Base-by-base conservation (phyloP, 2,888 invertebrate species). In the Dorcus parallelipipedus region DNA sequence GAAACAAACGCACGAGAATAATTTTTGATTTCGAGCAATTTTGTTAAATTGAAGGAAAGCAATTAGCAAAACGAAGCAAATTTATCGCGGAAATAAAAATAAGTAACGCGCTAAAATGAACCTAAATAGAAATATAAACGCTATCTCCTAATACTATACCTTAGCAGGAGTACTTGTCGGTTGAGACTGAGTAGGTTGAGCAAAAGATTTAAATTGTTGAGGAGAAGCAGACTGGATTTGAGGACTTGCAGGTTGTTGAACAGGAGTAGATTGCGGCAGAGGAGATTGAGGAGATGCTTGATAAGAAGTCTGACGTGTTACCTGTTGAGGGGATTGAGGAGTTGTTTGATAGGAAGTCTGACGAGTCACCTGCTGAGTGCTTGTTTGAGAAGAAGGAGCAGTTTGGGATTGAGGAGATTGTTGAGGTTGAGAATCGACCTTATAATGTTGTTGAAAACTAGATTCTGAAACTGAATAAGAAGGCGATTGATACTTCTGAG, bases 371-470 rank as follows among this genome's bases (percentile, higher is more conserved):
- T 39, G 65, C 9, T 67, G 62, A 51, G 67, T 68, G 81, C 81
- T 68, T 80, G 79, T 38, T 55, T 63, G 67, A 10, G 56, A 43
- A 9, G 39, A 42, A 14, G 17, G 10, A 10, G 45, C 39, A 17
- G n/a, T 6, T 26, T 54, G 71, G 70, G 14, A 26, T 20, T 52
- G 38, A 53, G 4, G 59, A 62, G 23, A 52, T 61, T 39, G 67
- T 54, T 49, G 71, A 72, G 77, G 78, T 80, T 79, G 79, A 78
- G 77, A 77, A 41, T 59, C 50, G 33, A 56, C 56, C n/a, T 54
- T 33, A 33, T 33, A 7, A 33, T 6, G 52, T 54, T 58, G 59
- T 49, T 64, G 61, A 43, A 33, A 33, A 7, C 26, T 33, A 33
- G 26, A 33, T 58, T 50, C 45, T 59, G 52, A 39, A 14, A 49